Evolutionary conservation across 2,797 vertebrate genomes (phyloP).

Genomic region (Sarcoramphus papa): DNA sequence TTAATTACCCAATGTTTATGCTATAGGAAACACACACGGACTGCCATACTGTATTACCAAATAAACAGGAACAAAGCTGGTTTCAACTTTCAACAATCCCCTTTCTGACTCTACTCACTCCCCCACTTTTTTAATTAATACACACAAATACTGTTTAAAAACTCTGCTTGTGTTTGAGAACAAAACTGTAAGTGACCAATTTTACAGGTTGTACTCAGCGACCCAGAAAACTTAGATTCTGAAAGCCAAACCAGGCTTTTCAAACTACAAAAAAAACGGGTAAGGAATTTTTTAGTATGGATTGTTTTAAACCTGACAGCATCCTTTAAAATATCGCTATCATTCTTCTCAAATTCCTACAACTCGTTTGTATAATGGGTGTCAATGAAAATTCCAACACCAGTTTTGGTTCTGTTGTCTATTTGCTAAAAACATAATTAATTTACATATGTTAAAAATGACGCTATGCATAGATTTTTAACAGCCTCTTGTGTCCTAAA

Average conservation of each 20-base stretch:
- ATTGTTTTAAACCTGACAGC: background rate
- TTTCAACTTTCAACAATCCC: background rate
- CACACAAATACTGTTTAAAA: background rate
- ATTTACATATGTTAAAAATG: accelerated
- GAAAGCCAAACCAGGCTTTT: background rate
- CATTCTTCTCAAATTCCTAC: background rate
- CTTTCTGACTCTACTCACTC: background rate
- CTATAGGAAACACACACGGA: accelerated
- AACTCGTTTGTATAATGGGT: background rate
- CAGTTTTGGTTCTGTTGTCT: background rate
- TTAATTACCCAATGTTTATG: background rate
- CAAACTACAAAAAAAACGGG: background rate
- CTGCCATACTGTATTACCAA: background rate
- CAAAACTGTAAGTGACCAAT: background rate
- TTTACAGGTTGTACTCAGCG: background rate
- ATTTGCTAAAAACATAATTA: background rate
- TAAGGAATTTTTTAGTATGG: background rate
- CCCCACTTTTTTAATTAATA: background rate
- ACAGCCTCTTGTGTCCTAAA: background rate
- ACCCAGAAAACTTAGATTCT: background rate
- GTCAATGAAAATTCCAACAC: background rate
- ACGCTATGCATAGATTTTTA: background rate
- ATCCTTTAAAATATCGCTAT: background rate
- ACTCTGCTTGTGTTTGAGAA: background rate
- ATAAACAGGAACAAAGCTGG: background rate